Base-by-base conservation (phyloP, 2,113 vertebrate species). In the Motacilla tschutschensis region DNA sequence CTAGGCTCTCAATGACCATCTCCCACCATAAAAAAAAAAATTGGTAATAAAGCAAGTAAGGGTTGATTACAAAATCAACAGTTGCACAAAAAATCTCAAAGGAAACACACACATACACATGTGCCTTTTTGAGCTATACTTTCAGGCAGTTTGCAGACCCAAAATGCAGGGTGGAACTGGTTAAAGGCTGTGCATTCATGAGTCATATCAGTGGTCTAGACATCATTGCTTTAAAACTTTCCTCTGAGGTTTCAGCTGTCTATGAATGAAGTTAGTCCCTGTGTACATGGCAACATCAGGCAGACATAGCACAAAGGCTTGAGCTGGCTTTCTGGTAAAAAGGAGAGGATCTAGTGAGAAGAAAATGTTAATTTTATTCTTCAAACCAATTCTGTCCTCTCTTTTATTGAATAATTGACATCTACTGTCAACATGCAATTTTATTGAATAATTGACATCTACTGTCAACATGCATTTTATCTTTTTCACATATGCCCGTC, bases 141-240 rank as follows among this genome's bases (percentile, higher is more conserved):
- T 90, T 77, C 81, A 79, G 83, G 86, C 60, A 86, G 36, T 73
- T 62, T 91, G 74, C 64, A 91, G 63, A 66, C 55, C 64, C 71
- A 86, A 83, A 66, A 92, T 87, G 60, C 47, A 88, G 72, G 18
- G 44, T 84, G 60, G 81, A 91, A 77, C 16, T 46, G 67, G 79
- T 88, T 92, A 85, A 47, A 79, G 40, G 51, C 71, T 83, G 25
- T 85, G 51, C 59, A 59, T 76, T 88, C 46, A 66, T 91, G 90
- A 92, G 71, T 94, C 88, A 93, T 33, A 79, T 91, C 88, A 84
- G 67, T 13, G 24, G 85, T 85, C 90, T 92, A 92, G 93, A 95
- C 93, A 93, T 17, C 69, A 63, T n/a, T 40, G 41, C 60, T 85
- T 84, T 77, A 77, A 77, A 86, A 90, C 35, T 77, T 85, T 46